Percentiles rank a stretch among this genome's conserved stretches.
Conservation (phyloP, 2,797 vertebrate species). For the Antrozous pallidus region DNA sequence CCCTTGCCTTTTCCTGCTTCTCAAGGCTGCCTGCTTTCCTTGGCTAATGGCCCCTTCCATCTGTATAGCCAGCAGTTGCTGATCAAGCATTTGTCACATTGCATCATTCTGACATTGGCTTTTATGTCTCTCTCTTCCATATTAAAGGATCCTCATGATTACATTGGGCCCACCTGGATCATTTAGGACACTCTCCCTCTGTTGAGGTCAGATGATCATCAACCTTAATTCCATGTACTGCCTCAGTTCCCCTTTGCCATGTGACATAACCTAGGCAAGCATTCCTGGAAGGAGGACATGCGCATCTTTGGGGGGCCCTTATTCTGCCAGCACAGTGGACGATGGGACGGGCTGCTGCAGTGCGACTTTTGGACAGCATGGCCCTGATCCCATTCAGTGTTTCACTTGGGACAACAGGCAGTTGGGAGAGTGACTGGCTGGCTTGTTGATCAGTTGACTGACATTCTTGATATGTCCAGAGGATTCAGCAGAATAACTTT, state of each 20-base stretch:
- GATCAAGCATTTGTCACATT: background rate
- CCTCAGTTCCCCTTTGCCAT: background rate
- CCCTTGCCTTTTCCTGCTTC: background rate
- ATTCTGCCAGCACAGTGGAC: background rate
- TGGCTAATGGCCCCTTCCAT: background rate
- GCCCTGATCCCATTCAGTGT: background rate
- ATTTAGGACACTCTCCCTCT: background rate
- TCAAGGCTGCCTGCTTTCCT: background rate
- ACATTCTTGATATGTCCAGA: background rate
- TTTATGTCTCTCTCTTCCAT: background rate
- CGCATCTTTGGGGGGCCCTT: background rate
- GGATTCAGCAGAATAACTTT: background rate
- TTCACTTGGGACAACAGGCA: background rate
- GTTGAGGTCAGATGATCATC: background rate
- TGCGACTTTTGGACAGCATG: fast-evolving
- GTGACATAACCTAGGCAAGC: no score
- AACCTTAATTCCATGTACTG: background rate
- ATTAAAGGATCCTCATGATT: background rate
- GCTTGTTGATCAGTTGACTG: background rate
- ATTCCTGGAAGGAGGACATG: background rate
- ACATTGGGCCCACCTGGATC: background rate
- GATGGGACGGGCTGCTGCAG: background rate
- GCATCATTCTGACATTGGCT: background rate
- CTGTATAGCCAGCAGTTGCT: background rate
- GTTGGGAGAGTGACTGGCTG: background rate